These are phyloP conservation scores for Drosophila neutralis DNA, from an alignment of 2,888 invertebrate species.

Conservation along the genomic window DNA sequence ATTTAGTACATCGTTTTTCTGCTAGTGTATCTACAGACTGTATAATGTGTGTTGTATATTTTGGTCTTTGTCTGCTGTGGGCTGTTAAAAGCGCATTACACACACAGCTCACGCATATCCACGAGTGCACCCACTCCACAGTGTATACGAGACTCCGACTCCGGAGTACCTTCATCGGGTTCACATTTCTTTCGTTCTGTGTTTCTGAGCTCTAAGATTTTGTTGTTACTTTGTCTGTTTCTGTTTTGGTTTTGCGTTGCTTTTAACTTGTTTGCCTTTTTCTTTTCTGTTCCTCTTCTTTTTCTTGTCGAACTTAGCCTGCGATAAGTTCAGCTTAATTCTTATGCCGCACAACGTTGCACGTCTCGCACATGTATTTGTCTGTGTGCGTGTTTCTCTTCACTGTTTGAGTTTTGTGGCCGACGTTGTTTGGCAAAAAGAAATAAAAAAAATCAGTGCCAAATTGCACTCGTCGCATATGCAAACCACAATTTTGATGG, in stretches of 20 bases:
- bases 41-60: slow-evolving; percentile 8
- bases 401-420: slow-evolving; percentile 25
- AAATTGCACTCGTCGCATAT: slow-evolving; percentile 60
- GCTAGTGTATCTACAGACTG: background rate
- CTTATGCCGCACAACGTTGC: slow-evolving; percentile 59
- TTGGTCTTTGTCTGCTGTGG: slow-evolving; percentile 40
- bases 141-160: background rate
- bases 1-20: background rate
- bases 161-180: slow-evolving; percentile 35
- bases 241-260: slow-evolving; percentile 22
- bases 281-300: background rate
- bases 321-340: slow-evolving; percentile 64
- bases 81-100: slow-evolving; percentile 67
- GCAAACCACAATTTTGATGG: slow-evolving; percentile 53
- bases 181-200: slow-evolving; percentile 24
- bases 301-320: slow-evolving; percentile 46
- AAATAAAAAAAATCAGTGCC: slow-evolving; percentile 48
- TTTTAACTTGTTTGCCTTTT: slow-evolving; percentile 53
- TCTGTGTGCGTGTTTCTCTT: slow-evolving; percentile 8
- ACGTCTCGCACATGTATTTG: slow-evolving; percentile 49
- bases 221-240: slow-evolving; percentile 18
- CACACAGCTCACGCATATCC: slow-evolving; percentile 65
- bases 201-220: slow-evolving; percentile 33
- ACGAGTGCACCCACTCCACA: slow-evolving; percentile 67
- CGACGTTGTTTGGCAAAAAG: slow-evolving; percentile 21